Evolutionary conservation across 2,888 invertebrate species (phyloP).

Genomic region (Troides oblongomaculatus): DNA sequence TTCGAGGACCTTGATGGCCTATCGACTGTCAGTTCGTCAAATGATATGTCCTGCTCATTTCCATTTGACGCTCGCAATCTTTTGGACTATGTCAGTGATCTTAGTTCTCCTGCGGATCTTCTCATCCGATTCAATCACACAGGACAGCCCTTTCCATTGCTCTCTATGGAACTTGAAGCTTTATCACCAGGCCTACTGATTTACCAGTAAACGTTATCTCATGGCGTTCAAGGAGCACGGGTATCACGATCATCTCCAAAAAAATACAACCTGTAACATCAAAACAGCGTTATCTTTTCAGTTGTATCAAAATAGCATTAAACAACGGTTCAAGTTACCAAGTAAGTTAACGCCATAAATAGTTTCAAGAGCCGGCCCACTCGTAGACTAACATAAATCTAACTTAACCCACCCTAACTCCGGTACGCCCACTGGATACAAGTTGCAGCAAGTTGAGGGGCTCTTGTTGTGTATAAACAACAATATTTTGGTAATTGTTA

Average conservation of each 20-base stretch:
- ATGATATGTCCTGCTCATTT: too few relatives aligned
- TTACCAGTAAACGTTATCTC: background rate
- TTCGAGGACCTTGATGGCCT: too few relatives aligned
- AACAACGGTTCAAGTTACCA: conserved; percentile 43
- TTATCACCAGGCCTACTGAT: background rate
- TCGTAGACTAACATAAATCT: conserved; percentile 55
- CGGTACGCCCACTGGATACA: conserved; percentile 28
- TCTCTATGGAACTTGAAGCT: too few relatives aligned
- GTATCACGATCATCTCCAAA: conserved; percentile 1
- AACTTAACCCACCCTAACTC: conserved; percentile 52
- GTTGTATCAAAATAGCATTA: conserved; percentile 33
- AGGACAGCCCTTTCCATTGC: too few relatives aligned
- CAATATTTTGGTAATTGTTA: conserved; percentile 5
- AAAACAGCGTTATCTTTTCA: background rate
- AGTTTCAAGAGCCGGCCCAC: conserved; percentile 38
- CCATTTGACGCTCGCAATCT: too few relatives aligned
- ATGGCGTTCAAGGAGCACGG: too few relatives aligned
- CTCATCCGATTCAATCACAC: too few relatives aligned
- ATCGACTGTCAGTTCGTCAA: too few relatives aligned
- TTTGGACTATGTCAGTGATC: too few relatives aligned
- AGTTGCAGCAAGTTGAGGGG: conserved; percentile 18
- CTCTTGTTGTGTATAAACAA: conserved; percentile 8
- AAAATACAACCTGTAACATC: background rate
- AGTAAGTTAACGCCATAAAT: conserved; percentile 59
- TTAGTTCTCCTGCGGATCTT: too few relatives aligned